phyloP scores from a whole-genome alignment of 1,140 invertebrate species.

The Dinoponera quadriceps region DNA sequence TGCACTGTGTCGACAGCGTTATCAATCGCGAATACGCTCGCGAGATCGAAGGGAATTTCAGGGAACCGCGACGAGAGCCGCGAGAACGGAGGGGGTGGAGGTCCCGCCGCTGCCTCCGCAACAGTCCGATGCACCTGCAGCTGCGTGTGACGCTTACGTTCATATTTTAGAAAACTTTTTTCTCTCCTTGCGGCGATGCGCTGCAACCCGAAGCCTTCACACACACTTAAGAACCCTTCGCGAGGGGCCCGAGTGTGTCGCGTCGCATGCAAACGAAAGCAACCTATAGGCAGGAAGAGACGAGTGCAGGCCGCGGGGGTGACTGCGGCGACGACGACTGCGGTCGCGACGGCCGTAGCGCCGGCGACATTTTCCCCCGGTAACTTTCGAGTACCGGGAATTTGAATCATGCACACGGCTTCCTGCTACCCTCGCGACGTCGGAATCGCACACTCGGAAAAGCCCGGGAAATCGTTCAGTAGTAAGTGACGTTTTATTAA shows the following conservation, averaged over 20 bases:
- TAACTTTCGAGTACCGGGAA: slow-evolving; percentile 15
- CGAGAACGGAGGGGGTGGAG: slow-evolving; percentile 28
- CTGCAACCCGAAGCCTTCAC: slow-evolving; percentile 39
- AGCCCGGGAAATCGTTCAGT: slow-evolving; percentile 36
- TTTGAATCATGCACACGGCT: not conserved
- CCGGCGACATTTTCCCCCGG: slow-evolving; percentile 1
- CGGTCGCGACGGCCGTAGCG: not conserved
- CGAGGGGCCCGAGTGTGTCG: slow-evolving; percentile 29
- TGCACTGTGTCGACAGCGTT: slow-evolving; percentile 31
- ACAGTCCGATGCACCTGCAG: slow-evolving; percentile 72
- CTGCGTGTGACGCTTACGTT: slow-evolving; percentile 69
- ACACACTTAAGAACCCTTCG: slow-evolving; percentile 45
- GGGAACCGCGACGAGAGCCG: slow-evolving; percentile 22
- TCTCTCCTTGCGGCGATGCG: not conserved
- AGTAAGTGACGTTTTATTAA: slow-evolving; percentile 57
- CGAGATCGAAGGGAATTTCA: slow-evolving; percentile 55
- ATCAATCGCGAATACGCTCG: slow-evolving; percentile 64
- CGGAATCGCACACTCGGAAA: not conserved
- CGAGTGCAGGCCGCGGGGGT: not conserved
- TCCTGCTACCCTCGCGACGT: not conserved
- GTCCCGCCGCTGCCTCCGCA: slow-evolving; percentile 10
- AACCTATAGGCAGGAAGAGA: not conserved
- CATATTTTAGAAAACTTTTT: slow-evolving; percentile 51
- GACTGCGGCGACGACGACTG: too few species aligned
- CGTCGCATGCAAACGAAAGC: slow-evolving; percentile 45